These are phyloP conservation scores for Nemapogon koenigi DNA, from an alignment of 2,888 invertebrate genomes.

Conservation along the genomic window DNA sequence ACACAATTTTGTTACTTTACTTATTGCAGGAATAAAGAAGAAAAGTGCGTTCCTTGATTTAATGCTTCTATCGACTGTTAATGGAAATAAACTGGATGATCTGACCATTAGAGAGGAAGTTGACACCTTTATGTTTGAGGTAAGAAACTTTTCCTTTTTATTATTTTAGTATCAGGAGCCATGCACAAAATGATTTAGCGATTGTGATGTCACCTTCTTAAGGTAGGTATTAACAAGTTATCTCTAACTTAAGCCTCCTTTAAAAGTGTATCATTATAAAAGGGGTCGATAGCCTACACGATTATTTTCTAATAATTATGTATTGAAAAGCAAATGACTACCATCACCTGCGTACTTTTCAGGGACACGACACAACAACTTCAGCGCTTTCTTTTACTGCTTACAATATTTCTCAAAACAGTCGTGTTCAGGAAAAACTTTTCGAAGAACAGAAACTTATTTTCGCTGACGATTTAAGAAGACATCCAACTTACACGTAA, in stretches of 20 bases:
- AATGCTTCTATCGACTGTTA: conserved; percentile 64
- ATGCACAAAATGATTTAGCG: too few species aligned
- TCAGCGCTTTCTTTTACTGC: conserved; percentile 36
- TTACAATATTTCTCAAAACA: conserved; percentile 32
- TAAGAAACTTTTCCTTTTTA: conserved; percentile 24
- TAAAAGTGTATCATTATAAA: too few species aligned
- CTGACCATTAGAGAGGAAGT: conserved; percentile 72
- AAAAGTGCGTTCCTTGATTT: conserved; percentile 74
- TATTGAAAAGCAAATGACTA: neutral
- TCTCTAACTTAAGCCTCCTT: too few species aligned
- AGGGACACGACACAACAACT: conserved; percentile 43
- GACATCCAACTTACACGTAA: conserved; percentile 8
- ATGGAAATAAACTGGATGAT: conserved; percentile 64
- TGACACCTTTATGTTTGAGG: conserved; percentile 78
- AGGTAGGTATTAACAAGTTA: too few species aligned
- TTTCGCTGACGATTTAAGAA: conserved; percentile 1
- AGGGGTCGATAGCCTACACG: too few species aligned
- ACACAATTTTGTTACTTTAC: too few species aligned
- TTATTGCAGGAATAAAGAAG: conserved; percentile 56
- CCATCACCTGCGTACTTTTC: conserved; percentile 7
- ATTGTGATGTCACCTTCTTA: too few species aligned
- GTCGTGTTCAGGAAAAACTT: conserved; percentile 33
- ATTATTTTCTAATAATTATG: too few species aligned
- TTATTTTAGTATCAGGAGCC: neutral
- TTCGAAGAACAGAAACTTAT: conserved; percentile 23